These are phyloP conservation scores for Silurus glanis DNA, from an alignment of 2,113 vertebrate genomes.

Conservation along the genomic window DNA sequence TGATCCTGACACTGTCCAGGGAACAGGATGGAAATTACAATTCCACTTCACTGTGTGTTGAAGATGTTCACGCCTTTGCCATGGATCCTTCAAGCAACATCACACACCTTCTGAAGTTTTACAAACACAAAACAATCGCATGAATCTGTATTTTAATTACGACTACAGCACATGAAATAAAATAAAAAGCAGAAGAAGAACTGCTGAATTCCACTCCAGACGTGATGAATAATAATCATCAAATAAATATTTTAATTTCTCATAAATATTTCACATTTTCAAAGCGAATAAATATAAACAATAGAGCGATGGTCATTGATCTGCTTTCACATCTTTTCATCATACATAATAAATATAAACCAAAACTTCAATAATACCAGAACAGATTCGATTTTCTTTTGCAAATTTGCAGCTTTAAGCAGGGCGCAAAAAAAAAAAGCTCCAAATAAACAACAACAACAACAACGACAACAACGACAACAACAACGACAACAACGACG, in stretches of 20 bases:
- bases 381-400: no score
- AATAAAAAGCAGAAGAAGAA: not conserved
- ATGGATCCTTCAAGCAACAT: not conserved
- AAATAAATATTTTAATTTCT: not conserved
- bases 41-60: no score
- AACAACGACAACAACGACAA: not conserved
- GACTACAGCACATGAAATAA: not conserved
- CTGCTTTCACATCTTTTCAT: not conserved
- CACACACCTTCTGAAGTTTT: not conserved
- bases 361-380: not conserved
- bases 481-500: not conserved
- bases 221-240: not conserved
- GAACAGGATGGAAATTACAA: no score
- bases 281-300: slow-evolving; percentile 10
- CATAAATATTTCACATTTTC: slow-evolving; percentile 16
- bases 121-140: not conserved
- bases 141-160: not conserved
- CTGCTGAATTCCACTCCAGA: not conserved
- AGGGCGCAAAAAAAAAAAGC: not conserved
- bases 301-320: not conserved
- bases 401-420: not conserved
- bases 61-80: no score
- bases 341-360: slow-evolving; percentile 10
- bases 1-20: no score
- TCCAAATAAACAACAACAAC: not conserved